Conservation (phyloP, 2,113 vertebrate genomes). For the Psammodynastes pulverulentus region DNA sequence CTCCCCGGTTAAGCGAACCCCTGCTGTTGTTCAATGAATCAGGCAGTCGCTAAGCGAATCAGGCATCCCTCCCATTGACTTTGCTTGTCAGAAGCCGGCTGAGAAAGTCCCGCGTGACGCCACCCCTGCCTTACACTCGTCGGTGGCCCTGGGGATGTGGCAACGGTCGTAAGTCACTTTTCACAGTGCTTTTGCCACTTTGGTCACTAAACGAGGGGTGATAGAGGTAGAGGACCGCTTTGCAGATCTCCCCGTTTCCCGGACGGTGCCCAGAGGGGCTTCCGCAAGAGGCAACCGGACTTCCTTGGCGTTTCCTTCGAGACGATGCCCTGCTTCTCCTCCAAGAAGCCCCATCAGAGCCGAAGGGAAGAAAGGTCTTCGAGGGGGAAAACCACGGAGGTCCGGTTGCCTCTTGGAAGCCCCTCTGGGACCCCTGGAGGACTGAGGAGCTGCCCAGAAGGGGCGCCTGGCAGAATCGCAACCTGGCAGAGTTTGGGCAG, state of each 20-base stretch:
- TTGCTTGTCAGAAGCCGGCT: not conserved
- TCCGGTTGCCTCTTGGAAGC: no score
- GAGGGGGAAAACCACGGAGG: no score
- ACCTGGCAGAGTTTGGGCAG: not conserved
- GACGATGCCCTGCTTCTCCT: not conserved
- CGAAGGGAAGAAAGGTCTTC: not conserved
- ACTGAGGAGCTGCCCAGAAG: no score
- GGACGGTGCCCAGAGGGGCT: not conserved
- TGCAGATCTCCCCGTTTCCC: not conserved
- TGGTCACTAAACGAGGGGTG: not conserved
- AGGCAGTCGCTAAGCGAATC: not conserved
- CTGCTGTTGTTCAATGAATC: not conserved
- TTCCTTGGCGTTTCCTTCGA: not conserved
- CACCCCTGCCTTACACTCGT: no score
- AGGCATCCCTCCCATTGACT: not conserved
- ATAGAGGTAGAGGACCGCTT: not conserved
- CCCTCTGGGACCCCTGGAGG: not conserved
- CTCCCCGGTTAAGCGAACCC: not conserved
- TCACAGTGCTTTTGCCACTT: not conserved
- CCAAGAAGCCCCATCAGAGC: not conserved
- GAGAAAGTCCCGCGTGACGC: not conserved
- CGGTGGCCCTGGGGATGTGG: not conserved
- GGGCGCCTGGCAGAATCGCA: not conserved
- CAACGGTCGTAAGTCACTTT: not conserved
- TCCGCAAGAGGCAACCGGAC: not conserved